Conservation (phyloP, 1,140 invertebrate species). For the Hycleus cichorii region DNA sequence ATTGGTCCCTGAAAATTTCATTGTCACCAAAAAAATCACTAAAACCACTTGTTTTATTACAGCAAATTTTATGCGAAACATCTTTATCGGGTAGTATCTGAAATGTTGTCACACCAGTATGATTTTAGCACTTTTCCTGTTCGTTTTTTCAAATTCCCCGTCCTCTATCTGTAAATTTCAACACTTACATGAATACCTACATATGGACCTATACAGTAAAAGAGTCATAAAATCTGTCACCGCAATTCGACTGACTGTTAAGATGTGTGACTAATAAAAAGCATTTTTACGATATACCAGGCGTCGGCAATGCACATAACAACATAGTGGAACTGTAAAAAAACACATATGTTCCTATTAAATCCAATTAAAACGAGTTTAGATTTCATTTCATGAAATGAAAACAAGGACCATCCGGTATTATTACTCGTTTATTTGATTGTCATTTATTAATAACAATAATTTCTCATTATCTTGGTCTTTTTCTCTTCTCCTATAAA, state of each 20-base stretch:
- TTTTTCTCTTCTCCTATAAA: too few relatives aligned
- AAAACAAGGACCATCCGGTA: constrained; percentile 3
- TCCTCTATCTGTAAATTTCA: constrained; percentile 1
- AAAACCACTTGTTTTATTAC: too few relatives aligned
- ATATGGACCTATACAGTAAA: constrained; percentile 18
- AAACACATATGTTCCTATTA: constrained; percentile 13
- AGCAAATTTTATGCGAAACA: too few relatives aligned
- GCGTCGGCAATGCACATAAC: constrained; percentile 7
- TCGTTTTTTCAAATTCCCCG: background rate
- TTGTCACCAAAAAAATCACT: too few relatives aligned
- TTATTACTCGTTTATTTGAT: constrained; percentile 6
- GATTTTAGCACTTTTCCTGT: too few relatives aligned
- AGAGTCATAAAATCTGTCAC: constrained; percentile 21
- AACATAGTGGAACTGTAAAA: too few relatives aligned
- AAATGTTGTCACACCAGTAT: too few relatives aligned
- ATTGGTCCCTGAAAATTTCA: too few relatives aligned
- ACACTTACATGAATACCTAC: constrained; percentile 5
- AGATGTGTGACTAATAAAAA: constrained; percentile 13
- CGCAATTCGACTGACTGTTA: constrained; percentile 15
- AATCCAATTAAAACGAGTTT: constrained; percentile 9
- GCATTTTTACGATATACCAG: constrained; percentile 12
- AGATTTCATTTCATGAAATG: background rate
- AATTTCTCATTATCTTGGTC: too few relatives aligned
- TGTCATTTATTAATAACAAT: constrained; percentile 10
- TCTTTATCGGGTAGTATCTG: too few relatives aligned